Conservation (phyloP, 2,797 vertebrate genomes). For the Momotus momota region DNA sequence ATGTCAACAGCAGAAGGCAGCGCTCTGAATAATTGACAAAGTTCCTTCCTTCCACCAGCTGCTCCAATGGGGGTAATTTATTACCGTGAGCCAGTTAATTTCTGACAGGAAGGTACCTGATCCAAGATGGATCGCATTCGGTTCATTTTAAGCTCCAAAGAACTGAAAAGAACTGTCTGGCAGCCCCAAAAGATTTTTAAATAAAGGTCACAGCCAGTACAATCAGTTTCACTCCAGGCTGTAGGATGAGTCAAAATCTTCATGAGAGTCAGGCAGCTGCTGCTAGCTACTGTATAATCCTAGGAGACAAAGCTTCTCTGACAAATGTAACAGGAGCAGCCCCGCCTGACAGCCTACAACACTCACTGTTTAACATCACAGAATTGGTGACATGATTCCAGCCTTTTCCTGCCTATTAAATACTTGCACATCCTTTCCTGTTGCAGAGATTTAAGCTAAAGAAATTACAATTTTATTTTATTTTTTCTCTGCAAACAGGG, state of each 20-base stretch:
- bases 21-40: rapidly evolving
- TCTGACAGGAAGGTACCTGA: conserved; percentile 7
- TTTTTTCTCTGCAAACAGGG: background rate
- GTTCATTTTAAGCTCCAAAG: conserved; percentile 46
- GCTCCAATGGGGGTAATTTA: background rate
- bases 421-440: background rate
- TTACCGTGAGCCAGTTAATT: background rate
- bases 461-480: background rate
- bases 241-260: conserved; percentile 30
- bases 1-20: background rate
- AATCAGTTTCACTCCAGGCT: background rate
- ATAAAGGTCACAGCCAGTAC: background rate
- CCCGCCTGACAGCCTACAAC: background rate
- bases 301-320: background rate
- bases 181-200: conserved; percentile 12
- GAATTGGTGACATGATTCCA: background rate
- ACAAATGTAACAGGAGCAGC: background rate
- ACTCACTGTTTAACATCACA: background rate
- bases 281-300: conserved; percentile 48
- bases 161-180: background rate
- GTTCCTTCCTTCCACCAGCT: background rate
- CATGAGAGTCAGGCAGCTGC: conserved; percentile 37
- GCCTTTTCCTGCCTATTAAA: background rate
- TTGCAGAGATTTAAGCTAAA: background rate
- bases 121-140: conserved; percentile 6